Base-by-base conservation (phyloP, 1,140 invertebrate genomes). In the Condylostylus longicornis region DNA sequence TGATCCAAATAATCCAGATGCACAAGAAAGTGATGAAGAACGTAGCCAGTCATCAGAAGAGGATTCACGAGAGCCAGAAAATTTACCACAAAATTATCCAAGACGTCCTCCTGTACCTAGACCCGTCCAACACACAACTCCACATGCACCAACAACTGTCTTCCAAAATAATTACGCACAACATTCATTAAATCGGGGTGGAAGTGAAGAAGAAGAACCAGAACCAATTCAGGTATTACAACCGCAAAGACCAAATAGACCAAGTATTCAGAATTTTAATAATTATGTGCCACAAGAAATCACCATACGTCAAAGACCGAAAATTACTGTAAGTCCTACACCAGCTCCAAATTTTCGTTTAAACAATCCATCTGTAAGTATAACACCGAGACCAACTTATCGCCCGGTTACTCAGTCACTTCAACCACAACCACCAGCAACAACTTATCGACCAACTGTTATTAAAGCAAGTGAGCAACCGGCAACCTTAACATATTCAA, bases 131-230 rank as follows among this genome's bases (percentile, higher is more conserved):
- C 30, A 37, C 37, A 55, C 47, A 12, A 66, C 69, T 0, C n/a
- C n/a, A n/a, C 58, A 71, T 49, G 66, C 71, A 3, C 64, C 73
- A 4, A 74, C 74, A 0, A 74, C 72, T 2, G 68, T 72, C 41
- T 78, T 72, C 67, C 74, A 77, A 50, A 71, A 69, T 33, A 67
- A 69, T 38, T 77, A 77, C 43, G 67, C 70, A 31, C 60, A 71
- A 12, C 68, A 70, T 42, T 56, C 63, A 14, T 63, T 69, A 31
- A 65, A 66, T 4, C 69, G 72, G 32, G 71, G 74, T 45, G 69
- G 74, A 41, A 63, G 71, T 33, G 66, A 67, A 42, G 59, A 62
- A 22, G 65, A 72, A 47, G 72, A 74, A 25, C 59, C 58, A 12
- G 56, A 61, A 19, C 39, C 56, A 0, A 36, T 49, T 33, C 44